These are phyloP conservation scores for Zaprionus ornatus DNA, from an alignment of 1,140 invertebrate species.

Conservation along the genomic window DNA sequence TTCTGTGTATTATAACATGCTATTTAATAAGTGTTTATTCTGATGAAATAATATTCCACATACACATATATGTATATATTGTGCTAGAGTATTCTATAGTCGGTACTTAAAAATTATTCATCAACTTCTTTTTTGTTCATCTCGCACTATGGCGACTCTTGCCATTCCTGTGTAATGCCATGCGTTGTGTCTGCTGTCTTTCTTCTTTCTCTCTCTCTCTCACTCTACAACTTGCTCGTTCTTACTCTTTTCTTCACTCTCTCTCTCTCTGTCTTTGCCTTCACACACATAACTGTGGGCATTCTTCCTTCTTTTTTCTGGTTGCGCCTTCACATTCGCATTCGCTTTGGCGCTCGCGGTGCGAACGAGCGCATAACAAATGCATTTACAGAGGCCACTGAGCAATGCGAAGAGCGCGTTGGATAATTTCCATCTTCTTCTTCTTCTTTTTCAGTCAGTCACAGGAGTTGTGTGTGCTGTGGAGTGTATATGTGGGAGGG, in stretches of 20 bases:
- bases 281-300: constrained; percentile 26
- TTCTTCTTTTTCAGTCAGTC: not conserved
- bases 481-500: constrained; percentile 18
- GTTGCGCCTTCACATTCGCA: constrained; percentile 11
- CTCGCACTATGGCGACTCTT: constrained; percentile 8
- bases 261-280: not conserved
- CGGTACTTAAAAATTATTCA: not conserved
- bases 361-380: constrained; percentile 69
- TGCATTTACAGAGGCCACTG: constrained; percentile 71
- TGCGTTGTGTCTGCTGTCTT: not conserved
- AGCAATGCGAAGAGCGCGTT: constrained; percentile 58
- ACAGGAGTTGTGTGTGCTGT: not conserved
- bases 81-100: not conserved
- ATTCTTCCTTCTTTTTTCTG: constrained; percentile 6
- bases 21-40: too few relatives aligned
- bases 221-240: too few relatives aligned
- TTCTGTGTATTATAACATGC: too few relatives aligned
- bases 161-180: not conserved
- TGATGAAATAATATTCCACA: too few relatives aligned
- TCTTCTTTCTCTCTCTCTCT: not conserved
- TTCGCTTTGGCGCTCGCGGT: constrained; percentile 22
- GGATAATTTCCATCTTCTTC: constrained; percentile 53
- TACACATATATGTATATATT: too few relatives aligned
- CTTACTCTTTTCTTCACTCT: not conserved
- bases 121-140: not conserved